Evolutionary conservation across 2,113 vertebrate species (phyloP), one percentile per base, ranked within the genome.

Genomic region (Eulemur rufifrons): DNA sequence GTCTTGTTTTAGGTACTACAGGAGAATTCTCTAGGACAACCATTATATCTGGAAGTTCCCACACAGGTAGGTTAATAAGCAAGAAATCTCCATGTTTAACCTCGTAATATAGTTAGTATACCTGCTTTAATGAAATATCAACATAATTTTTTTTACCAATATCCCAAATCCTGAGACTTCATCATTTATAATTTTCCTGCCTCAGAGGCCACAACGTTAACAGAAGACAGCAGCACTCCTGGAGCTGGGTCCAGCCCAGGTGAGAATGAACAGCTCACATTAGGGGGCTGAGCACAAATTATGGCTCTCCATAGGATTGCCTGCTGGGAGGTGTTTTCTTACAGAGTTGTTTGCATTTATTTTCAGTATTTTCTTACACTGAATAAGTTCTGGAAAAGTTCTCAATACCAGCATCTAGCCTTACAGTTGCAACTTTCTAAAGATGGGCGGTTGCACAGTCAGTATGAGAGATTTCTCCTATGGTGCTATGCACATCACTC

Each of bases 401-500:
- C 11, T 63, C 25, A 73, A 32, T 45, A 71, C 5, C 21, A 39
- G 18, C 15, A 42, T 63, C 27, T 54, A 50, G n/a, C 32, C 29
- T n/a, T 32, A 54, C 1, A 54, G 50, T 11, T 82, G 6, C 50
- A 73, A 52, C 23, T 86, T 83, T 47, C 54, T 73, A 42, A 68
- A 18, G 56, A 52, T 17, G 23, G 27, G 7, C 32, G 20, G 8
- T 23, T 39, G 7, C 59, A 18, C 37, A 64, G 17, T n/a, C 9
- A 0, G 0, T 25, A 1, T 25, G 64, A 66, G 5, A 64, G 47
- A 25, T 8, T 52, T 66, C 5, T n/a, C 29, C 8, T 63, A 2
- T 17, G 3, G 56, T 34, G 18, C 4, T 12, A 27, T 8, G 50
- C 0, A 20, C 5, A 74, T 83, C 2, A 32, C 29, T 74, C 39